These are phyloP conservation scores for Phalera bucephala DNA, from an alignment of 2,888 invertebrate genomes.

Conservation along the genomic window DNA sequence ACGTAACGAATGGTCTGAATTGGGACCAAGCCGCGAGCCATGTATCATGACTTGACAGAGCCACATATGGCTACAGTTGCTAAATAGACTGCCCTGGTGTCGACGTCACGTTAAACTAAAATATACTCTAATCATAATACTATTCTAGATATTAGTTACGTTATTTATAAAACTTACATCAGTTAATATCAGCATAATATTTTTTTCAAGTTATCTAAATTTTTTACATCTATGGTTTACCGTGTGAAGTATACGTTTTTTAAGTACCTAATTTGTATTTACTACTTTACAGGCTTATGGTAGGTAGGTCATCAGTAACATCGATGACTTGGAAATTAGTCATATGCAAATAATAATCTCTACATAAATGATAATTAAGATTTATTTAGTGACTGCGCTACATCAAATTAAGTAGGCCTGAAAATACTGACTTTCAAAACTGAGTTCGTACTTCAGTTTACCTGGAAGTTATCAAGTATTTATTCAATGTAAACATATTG, in stretches of 20 bases:
- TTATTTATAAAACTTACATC: background rate
- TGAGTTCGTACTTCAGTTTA: constrained; percentile 57
- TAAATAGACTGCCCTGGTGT: background rate
- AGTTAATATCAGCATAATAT: background rate
- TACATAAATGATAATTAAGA: background rate
- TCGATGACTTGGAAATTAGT: background rate
- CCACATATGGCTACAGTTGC: background rate
- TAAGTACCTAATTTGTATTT: too few relatives aligned
- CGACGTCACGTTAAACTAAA: background rate
- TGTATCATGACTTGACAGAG: background rate
- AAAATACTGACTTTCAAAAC: constrained; percentile 63
- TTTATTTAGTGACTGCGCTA: constrained; percentile 34
- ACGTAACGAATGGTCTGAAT: too few relatives aligned
- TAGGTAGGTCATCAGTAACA: background rate
- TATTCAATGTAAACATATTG: too few relatives aligned
- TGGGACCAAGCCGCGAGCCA: background rate
- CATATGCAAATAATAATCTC: background rate
- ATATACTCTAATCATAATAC: background rate
- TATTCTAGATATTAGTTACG: background rate
- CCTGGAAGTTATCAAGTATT: constrained; percentile 48
- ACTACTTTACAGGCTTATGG: background rate
- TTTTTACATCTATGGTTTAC: too few relatives aligned
- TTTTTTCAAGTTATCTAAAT: too few relatives aligned
- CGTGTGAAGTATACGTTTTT: too few relatives aligned
- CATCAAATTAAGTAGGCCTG: constrained; percentile 35